These are phyloP conservation scores for Zoanthus solanderi DNA, from an alignment of 92 coral and sea anemone species.

Conservation along the genomic window DNA sequence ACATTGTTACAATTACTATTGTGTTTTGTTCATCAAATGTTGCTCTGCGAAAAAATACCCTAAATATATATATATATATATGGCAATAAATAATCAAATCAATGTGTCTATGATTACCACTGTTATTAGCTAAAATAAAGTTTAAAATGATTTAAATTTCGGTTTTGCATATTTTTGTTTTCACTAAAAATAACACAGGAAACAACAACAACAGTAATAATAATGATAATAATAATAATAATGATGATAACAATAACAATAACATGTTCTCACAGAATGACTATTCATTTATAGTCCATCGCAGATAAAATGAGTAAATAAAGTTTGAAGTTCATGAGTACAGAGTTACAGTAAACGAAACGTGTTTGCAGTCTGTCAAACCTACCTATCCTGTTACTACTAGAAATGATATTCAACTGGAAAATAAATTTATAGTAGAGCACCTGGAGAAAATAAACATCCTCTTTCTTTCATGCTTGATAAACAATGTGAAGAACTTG, in stretches of 20 bases:
- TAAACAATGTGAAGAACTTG: not conserved
- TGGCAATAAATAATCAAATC: not conserved
- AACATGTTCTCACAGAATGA: not conserved
- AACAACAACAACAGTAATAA: not conserved
- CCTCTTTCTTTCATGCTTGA: not conserved
- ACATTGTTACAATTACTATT: not conserved
- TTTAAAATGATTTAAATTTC: not conserved
- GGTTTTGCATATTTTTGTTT: not conserved
- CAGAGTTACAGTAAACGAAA: not conserved
- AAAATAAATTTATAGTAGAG: not conserved
- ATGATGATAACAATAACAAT: too few species aligned
- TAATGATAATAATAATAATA: too few species aligned
- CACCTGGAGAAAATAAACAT: constrained; percentile 1
- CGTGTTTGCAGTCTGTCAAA: not conserved
- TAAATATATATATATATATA: too few species aligned
- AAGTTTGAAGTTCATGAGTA: not conserved
- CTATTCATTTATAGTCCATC: not conserved
- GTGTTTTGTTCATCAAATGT: not conserved
- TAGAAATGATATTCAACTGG: not conserved
- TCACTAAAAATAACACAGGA: not conserved
- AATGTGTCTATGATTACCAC: not conserved
- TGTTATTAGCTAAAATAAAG: not conserved
- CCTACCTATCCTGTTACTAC: not conserved
- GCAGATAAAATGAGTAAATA: not conserved
- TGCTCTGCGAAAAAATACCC: not conserved